Conservation (phyloP, 2,113 vertebrate species). For the Syngnathoides biaculeatus region DNA sequence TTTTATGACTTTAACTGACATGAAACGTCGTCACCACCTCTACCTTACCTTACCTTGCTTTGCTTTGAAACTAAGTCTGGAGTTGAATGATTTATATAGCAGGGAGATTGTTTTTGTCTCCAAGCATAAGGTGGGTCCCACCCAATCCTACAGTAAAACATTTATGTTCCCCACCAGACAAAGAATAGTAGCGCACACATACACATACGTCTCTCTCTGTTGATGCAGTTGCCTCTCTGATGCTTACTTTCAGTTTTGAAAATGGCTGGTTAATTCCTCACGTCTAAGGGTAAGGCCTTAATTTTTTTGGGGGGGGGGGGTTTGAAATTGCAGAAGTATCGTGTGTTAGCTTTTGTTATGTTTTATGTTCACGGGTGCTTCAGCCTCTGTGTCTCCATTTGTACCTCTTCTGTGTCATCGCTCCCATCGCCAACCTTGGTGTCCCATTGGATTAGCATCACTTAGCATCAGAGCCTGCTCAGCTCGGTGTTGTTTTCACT, state of each 20-base stretch:
- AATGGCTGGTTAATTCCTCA: neutral
- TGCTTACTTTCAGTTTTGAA: conserved; percentile 34
- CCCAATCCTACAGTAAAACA: neutral
- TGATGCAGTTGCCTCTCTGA: neutral
- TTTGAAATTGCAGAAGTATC: neutral
- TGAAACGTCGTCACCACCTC: neutral
- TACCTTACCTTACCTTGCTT: neutral
- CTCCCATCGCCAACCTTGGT: conserved; percentile 32
- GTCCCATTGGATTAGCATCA: conserved; percentile 54
- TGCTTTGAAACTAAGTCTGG: neutral
- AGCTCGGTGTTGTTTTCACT: conserved; percentile 55
- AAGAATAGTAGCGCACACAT: neutral
- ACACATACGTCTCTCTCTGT: neutral
- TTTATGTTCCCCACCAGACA: neutral
- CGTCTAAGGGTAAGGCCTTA: neutral
- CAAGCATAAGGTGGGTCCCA: conserved; percentile 2
- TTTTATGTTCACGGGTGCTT: conserved; percentile 1
- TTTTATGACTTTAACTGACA: neutral
- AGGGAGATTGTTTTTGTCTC: neutral
- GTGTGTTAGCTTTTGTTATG: neutral
- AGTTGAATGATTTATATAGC: conserved; percentile 3
- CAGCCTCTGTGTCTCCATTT: conserved; percentile 30
- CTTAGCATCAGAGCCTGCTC: conserved; percentile 34
- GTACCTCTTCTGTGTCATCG: conserved; percentile 34
- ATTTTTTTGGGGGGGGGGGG: no score